These are phyloP conservation scores for Mya arenaria DNA, from an alignment of 1,140 invertebrate species.

Conservation along the genomic window DNA sequence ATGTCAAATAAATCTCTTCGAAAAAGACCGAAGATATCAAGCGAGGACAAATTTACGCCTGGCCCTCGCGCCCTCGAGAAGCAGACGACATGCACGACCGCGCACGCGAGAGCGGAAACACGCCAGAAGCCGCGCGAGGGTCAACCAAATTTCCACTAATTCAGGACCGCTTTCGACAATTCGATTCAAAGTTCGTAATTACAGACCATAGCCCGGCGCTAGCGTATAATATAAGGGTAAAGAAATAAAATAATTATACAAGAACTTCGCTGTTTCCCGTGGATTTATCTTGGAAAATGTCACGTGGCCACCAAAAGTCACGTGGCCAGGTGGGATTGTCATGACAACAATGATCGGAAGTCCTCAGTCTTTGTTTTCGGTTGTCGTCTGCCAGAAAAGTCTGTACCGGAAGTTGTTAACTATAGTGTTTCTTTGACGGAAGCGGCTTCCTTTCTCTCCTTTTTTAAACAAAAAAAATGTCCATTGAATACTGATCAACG, in stretches of 20 bases:
- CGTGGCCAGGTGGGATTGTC: slow-evolving; percentile 39
- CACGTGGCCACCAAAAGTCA: slow-evolving; percentile 27
- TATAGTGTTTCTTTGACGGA: no score
- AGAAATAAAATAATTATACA: slow-evolving; percentile 37
- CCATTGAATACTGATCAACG: no score
- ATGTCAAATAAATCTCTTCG: slow-evolving; percentile 18
- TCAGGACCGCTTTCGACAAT: slow-evolving; percentile 51
- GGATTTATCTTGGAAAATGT: slow-evolving; percentile 1
- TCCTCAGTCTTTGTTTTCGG: slow-evolving; percentile 33
- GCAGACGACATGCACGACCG: background rate
- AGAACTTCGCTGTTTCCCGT: slow-evolving; percentile 3
- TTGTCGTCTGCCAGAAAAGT: slow-evolving; percentile 32
- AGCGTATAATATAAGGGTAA: slow-evolving; percentile 37
- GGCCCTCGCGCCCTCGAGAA: background rate
- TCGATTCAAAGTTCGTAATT: slow-evolving; percentile 28
- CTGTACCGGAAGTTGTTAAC: slow-evolving; percentile 31
- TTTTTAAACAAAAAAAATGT: no score
- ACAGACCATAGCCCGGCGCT: background rate
- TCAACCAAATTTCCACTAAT: slow-evolving; percentile 47
- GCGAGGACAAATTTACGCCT: slow-evolving; percentile 42
- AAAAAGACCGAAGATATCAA: slow-evolving; percentile 3
- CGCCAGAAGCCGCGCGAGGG: slow-evolving; percentile 27
- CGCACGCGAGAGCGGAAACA: slow-evolving; percentile 12
- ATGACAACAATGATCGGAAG: slow-evolving; percentile 40
- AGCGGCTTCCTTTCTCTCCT: no score